Conservation (phyloP, 53 echinoderm and acorn worm genomes). For the Paracentrotus lividus region DNA sequence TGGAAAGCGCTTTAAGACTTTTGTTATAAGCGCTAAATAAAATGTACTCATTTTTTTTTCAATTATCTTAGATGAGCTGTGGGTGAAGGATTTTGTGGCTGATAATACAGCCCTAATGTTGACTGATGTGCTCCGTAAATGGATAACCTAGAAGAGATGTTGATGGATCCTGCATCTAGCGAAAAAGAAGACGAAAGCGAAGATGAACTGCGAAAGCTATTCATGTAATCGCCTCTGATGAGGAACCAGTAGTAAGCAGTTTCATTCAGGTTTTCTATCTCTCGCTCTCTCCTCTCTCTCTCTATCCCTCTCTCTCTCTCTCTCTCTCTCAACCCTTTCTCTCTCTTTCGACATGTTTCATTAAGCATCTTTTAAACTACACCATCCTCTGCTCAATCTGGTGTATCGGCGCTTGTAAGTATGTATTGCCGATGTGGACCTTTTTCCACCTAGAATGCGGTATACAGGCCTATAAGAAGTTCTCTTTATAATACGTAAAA, state of each 20-base stretch:
- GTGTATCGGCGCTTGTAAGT: too few species aligned
- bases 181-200: not conserved
- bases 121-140: constrained; percentile 76
- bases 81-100: constrained; percentile 83
- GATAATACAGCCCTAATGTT: constrained; percentile 81
- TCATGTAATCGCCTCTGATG: not conserved
- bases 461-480: too few species aligned
- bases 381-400: too few species aligned
- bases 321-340: not conserved
- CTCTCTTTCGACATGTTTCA: too few species aligned
- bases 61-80: constrained; percentile 66
- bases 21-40: too few species aligned
- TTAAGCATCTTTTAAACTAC: too few species aligned
- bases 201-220: not conserved
- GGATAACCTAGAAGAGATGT: constrained; percentile 61
- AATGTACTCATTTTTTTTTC: too few species aligned
- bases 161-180: not conserved
- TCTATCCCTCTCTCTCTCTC: not conserved
- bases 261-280: not conserved
- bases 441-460: too few species aligned
- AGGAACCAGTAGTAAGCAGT: not conserved
- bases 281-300: not conserved
- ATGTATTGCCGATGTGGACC: too few species aligned
- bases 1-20: too few species aligned
- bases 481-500: too few species aligned